phyloP scores from a whole-genome alignment of 2,113 vertebrate genomes.

The Stigmatopora argus region DNA sequence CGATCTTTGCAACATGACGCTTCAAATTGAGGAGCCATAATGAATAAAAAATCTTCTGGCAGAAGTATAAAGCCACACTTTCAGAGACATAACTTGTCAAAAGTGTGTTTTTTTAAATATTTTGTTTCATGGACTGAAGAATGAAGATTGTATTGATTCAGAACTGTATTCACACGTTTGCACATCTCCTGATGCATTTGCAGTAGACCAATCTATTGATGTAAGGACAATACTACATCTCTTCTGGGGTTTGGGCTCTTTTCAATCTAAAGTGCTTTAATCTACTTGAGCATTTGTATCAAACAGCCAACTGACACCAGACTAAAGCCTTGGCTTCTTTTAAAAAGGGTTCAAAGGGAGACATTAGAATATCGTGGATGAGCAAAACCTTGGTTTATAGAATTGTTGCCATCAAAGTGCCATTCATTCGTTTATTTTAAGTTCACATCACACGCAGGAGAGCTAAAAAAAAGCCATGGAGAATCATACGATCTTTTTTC shows the following conservation, averaged over 20 bases:
- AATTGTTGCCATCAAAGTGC: background rate
- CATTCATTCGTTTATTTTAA: background rate
- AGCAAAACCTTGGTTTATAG: background rate
- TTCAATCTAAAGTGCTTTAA: background rate
- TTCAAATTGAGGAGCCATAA: background rate
- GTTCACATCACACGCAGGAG: background rate
- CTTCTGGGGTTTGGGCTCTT: background rate
- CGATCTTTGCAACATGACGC: background rate
- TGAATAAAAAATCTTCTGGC: background rate
- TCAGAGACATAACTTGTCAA: constrained; percentile 39
- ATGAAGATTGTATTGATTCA: background rate
- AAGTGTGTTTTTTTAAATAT: background rate
- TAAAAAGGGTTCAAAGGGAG: constrained; percentile 43
- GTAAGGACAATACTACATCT: background rate
- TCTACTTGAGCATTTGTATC: constrained; percentile 14
- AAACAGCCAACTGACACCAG: constrained; percentile 32
- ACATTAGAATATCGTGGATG: constrained; percentile 53
- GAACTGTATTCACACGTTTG: background rate
- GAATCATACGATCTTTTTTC: background rate
- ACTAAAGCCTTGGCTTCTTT: constrained; percentile 7
- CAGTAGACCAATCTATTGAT: constrained; percentile 7
- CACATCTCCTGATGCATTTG: background rate
- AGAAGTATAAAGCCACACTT: background rate
- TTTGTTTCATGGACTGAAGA: background rate
- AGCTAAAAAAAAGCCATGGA: background rate